Evolutionary conservation across 1,140 invertebrate species (phyloP).

Genomic region (Cephus cinctus): DNA sequence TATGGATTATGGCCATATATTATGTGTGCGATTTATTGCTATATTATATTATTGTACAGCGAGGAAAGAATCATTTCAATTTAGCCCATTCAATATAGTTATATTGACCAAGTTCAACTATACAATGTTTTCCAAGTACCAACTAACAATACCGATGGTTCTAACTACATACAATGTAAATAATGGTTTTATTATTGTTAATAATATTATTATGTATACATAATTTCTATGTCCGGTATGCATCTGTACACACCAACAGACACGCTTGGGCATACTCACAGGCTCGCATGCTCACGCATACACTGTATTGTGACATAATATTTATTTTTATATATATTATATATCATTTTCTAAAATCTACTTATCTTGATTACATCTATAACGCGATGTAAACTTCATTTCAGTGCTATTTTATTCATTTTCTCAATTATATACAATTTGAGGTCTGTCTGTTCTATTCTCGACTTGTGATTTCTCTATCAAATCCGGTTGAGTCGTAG

Average conservation of each 20-base stretch:
- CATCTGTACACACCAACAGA: slow-evolving; percentile 23
- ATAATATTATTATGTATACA: slow-evolving; percentile 28
- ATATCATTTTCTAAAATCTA: slow-evolving; percentile 16
- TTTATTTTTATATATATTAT: slow-evolving; percentile 15
- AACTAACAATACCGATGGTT: slow-evolving; percentile 34
- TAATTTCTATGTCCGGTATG: slow-evolving; percentile 21
- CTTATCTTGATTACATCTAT: slow-evolving; percentile 15
- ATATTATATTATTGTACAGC: too few relatives aligned
- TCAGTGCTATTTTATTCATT: slow-evolving; percentile 9
- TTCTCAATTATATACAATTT: slow-evolving; percentile 24
- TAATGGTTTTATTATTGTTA: slow-evolving; percentile 30
- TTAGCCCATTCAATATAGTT: slow-evolving; percentile 49
- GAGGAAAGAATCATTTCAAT: too few relatives aligned
- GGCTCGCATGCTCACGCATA: slow-evolving; percentile 17
- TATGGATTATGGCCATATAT: too few relatives aligned
- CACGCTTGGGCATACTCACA: too few relatives aligned
- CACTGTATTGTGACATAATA: slow-evolving; percentile 19
- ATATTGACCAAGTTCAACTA: slow-evolving; percentile 45
- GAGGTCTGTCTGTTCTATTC: slow-evolving; percentile 16
- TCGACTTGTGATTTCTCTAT: slow-evolving; percentile 17
- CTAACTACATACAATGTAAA: slow-evolving; percentile 44
- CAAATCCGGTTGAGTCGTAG: slow-evolving; percentile 17
- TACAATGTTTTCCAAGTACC: slow-evolving; percentile 43
- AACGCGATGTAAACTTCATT: slow-evolving; percentile 14
- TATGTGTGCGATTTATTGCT: too few relatives aligned